Base-by-base conservation (phyloP, 2,888 invertebrate species). In the Congeria kusceri region DNA sequence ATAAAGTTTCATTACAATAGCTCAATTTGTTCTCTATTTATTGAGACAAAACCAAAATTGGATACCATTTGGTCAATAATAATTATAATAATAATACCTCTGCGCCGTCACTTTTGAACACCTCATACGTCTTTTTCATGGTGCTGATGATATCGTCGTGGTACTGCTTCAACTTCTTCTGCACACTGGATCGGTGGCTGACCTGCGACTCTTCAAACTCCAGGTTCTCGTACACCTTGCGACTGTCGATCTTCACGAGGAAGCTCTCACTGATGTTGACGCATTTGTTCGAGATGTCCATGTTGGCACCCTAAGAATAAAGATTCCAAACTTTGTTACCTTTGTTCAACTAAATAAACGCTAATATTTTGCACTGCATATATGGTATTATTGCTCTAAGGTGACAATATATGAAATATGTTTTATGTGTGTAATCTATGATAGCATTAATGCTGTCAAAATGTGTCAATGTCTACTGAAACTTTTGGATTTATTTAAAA, bases 251-350 rank as follows among this genome's bases (percentile, higher is more conserved):
- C 58, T 90, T 91, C 56, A 94, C 90, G 18, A 94, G 88, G 18
- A 93, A 85, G 57, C 90, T 83, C 71, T 94, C 92, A 78, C 93
- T 92, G 66, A 94, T 91, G 67, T 90, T 90, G 49, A 92, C 92
- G 86, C 93, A 94, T 70, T 89, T 87, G 25, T 75, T 81, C 2
- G 91, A 90, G 68, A 94, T 93, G 44, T 89, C 88, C 87, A 90
- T 89, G 93, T 97, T 97, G 78, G 96, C 96, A 46, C 95, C 95
- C 83, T 83, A 49, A 44, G 20, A 53, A 20, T 20, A 56, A 67
- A 49, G n/a, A n/a, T n/a, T n/a, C n/a, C n/a, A n/a, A n/a, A n/a
- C n/a, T n/a, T n/a, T n/a, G n/a, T n/a, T n/a, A n/a, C n/a, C n/a
- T n/a, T n/a, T n/a, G n/a, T n/a, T n/a, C n/a, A n/a, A n/a, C n/a